Base-by-base conservation (phyloP, 2,888 invertebrate species). In the Gonocerus acuteangulatus region DNA sequence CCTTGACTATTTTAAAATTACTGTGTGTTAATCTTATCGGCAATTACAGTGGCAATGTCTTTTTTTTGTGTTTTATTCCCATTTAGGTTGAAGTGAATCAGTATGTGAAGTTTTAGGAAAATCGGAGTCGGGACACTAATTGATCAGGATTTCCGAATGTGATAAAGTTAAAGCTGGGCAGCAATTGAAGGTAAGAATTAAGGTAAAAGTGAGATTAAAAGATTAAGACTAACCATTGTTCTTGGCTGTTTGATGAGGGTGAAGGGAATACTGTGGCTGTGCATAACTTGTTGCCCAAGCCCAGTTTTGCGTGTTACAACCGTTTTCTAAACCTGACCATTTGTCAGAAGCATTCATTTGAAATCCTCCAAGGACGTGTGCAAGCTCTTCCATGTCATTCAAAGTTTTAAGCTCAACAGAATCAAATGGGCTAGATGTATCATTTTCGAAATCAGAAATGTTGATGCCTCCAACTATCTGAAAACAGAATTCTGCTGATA, bases 381-480 rank as follows among this genome's bases (percentile, higher is more conserved):
- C 92, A 66, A 95, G 76, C 72, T 90, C 84, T 74, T 91, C 92
- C 81, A 93, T 84, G 72, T 94, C 93, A 76, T 95, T 93, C 62
- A 95, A 87, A 44, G 91, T 89, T 75, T 93, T 91, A 57, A 95
- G 74, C 76, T 91, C 93, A 75, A 92, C 85, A 76, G 89, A 91
- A 77, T 95, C 94, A 76, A 95, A 95, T 0, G 94, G 94, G 73
- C 90, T 92, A 58, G 90, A 89, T 52, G 88, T 90, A 72, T 92
- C 92, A 72, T 87, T 84, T 74, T 94, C 94, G 77, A 95, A 95
- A 74, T 94, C 93, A 66, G 85, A 86, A 71, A 81, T 67, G 58
- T 54, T 65, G 42, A 47, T 65, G 74, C 59, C 75, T 77, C 59
- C 75, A 77, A 63, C 72, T 71, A 68, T 75, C 78, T 18, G 77